Evolutionary conservation across 2,113 vertebrate genomes (phyloP).

Genomic region (Zosterops japonicus): DNA sequence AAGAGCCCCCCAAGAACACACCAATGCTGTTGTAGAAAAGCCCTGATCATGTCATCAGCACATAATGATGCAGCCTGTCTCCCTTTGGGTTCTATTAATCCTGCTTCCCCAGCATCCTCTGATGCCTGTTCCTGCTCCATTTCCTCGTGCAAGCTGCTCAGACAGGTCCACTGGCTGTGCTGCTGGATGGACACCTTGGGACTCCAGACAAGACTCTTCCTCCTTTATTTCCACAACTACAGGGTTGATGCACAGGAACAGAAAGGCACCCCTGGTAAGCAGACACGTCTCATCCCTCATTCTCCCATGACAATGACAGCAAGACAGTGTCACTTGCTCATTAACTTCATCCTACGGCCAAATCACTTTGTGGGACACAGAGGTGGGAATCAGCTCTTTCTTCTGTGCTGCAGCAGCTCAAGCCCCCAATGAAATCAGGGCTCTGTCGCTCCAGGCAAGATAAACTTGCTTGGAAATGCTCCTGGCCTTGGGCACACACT

Average conservation of each 20-base stretch:
- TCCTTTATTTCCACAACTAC: background rate
- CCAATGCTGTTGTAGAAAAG: background rate
- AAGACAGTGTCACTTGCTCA: background rate
- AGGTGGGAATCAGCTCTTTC: background rate
- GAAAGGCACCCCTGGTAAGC: background rate
- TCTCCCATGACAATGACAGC: background rate
- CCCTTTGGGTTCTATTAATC: constrained; percentile 24
- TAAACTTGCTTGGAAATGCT: background rate
- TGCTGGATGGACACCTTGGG: background rate
- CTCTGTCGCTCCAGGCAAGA: background rate
- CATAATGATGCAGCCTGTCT: background rate
- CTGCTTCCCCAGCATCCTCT: background rate
- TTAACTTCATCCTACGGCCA: constrained; percentile 4
- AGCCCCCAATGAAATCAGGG: background rate
- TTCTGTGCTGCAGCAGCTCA: background rate
- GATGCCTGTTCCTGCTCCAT: background rate
- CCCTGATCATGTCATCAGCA: background rate
- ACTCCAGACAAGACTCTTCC: background rate
- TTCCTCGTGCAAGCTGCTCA: background rate
- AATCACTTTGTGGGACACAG: background rate
- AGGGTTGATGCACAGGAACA: background rate
- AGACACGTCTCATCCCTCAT: background rate
- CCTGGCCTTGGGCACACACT: background rate
- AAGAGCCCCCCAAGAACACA: background rate
- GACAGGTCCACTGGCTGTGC: background rate